These are phyloP conservation scores for Thamnophis sirtalis DNA, from an alignment of 2,113 vertebrate species.

Conservation along the genomic window DNA sequence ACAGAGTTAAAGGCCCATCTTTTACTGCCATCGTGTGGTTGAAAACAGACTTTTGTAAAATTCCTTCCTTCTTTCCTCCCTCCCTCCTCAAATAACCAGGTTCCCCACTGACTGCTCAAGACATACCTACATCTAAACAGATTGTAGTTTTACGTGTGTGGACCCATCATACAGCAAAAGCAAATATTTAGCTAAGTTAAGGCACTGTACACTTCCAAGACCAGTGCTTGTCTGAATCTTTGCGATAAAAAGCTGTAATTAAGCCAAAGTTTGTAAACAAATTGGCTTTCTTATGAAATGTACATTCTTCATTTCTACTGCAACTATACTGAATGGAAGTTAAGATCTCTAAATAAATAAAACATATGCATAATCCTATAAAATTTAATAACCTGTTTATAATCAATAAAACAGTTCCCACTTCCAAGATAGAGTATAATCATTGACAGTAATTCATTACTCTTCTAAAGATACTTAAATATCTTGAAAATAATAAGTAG, in stretches of 20 bases:
- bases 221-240: neutral
- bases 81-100: neutral
- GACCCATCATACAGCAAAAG: neutral
- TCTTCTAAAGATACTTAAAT: neutral
- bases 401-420: neutral
- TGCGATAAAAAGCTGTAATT: neutral
- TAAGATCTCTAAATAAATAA: neutral
- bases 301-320: neutral
- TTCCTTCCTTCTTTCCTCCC: neutral
- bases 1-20: constrained; percentile 7
- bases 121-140: neutral
- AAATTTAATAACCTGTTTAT: neutral
- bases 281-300: neutral
- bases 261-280: neutral
- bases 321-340: neutral
- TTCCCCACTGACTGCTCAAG: neutral
- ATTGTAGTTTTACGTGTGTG: neutral
- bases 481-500: neutral
- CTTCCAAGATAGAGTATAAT: neutral
- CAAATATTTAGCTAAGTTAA: neutral
- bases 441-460: neutral
- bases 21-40: constrained; percentile 65
- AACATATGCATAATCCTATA: neutral
- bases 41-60: constrained; percentile 25
- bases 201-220: neutral